Conservation (phyloP, 2,888 invertebrate species). For the Napeogenes inachia region DNA sequence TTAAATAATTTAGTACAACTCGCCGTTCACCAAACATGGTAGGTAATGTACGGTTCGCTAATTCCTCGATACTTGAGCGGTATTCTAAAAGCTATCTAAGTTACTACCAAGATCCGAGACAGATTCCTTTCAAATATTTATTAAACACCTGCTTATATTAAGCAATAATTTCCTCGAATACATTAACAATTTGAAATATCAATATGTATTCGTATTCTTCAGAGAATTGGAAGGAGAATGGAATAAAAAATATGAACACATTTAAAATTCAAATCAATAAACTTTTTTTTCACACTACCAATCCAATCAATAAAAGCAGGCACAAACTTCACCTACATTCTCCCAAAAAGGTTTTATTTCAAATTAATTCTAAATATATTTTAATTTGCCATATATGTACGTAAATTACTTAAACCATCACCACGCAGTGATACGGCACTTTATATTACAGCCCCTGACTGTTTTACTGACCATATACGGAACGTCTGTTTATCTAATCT, state of each 20-base stretch:
- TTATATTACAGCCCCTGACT: constrained; percentile 29
- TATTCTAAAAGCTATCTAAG: constrained; percentile 33
- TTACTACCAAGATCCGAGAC: constrained; percentile 23
- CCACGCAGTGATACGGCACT: constrained; percentile 34
- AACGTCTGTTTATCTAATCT: constrained; percentile 35
- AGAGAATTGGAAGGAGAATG: too few relatives aligned
- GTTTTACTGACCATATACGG: constrained; percentile 33
- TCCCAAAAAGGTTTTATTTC: constrained; percentile 21
- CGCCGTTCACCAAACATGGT: constrained; percentile 36
- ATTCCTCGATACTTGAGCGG: constrained; percentile 34
- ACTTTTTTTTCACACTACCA: too few relatives aligned
- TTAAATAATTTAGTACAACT: constrained; percentile 16
- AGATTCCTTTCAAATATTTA: constrained; percentile 21
- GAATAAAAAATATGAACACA: too few relatives aligned
- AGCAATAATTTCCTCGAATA: too few relatives aligned
- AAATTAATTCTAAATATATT: constrained; percentile 25
- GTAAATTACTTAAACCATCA: constrained; percentile 29
- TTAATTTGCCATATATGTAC: constrained; percentile 30
- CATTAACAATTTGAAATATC: too few relatives aligned
- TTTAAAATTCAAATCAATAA: too few relatives aligned
- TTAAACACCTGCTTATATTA: background rate
- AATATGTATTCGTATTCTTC: too few relatives aligned
- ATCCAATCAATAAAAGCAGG: too few relatives aligned
- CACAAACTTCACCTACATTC: background rate
- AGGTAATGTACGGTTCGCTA: constrained; percentile 40